Base-by-base conservation (phyloP, 2,888 invertebrate species). In the Lithosia quadra region DNA sequence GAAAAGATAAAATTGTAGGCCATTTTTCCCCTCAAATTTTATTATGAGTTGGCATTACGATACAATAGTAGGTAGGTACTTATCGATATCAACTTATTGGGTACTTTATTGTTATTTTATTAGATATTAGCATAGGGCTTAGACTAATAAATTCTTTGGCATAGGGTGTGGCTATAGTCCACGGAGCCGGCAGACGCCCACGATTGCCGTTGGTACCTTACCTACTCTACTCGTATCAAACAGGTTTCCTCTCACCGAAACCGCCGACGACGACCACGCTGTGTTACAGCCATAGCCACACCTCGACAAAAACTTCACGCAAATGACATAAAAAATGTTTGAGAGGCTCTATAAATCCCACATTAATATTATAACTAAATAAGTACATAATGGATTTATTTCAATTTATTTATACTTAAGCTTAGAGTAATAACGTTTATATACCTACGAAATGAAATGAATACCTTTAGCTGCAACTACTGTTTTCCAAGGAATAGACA, bases 241-340 rank as follows among this genome's bases (percentile, higher is more conserved):
- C 94, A 85, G 92, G 94, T 94, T 94, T 86, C 94, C 93, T 90
- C 93, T 94, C 93, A 92, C 93, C 86, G 80, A 70, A 65, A 70
- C 81, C 77, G 80, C 83, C 79, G 78, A 79, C 77, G 81, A 66
- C 86, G 80, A 84, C 85, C 80, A 83, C 79, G 81, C 83, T 79
- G 81, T 82, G 84, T 82, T 82, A 77, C 78, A 68, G 68, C 71
- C 53, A 22, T 66, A 69, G 68, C 70, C 68, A 69, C 69, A 69
- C 72, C 67, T 76, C 67, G 71, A 66, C 59, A 72, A 75, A 80
- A 78, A 70, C 62, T 77, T 67, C 75, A 68, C 64, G 58, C 64
- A 63, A 67, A 55, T 18, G n/a, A 24, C 21, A 61, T 18, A 1
- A 28, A 11, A 13, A n/a, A 1, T n/a, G n/a, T n/a, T 28, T 43